Evolutionary conservation across 1,140 invertebrate species (phyloP).

Genomic region (Anastrepha ludens): DNA sequence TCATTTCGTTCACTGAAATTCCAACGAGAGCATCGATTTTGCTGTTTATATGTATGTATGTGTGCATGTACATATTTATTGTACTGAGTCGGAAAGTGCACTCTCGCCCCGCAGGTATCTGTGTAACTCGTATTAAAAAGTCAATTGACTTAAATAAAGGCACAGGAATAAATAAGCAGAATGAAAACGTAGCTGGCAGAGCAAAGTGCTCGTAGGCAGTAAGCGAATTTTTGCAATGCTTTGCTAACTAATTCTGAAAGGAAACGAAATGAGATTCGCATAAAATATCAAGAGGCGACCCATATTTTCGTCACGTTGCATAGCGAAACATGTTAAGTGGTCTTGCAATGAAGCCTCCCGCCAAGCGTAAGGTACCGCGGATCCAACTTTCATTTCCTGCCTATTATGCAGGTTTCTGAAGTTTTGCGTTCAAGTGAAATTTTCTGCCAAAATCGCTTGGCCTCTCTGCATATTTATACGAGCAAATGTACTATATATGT

Average conservation of each 20-base stretch:
- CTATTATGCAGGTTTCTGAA: not conserved
- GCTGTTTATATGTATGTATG: not conserved
- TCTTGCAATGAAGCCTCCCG: not conserved
- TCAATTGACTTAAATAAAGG: not conserved
- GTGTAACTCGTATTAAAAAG: not conserved
- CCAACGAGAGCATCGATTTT: not conserved
- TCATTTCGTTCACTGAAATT: not conserved
- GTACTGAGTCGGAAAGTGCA: not conserved
- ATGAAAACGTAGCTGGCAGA: not conserved
- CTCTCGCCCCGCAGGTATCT: not conserved
- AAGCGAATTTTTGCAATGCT: not conserved
- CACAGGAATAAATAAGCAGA: not conserved
- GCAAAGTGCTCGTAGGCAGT: not conserved
- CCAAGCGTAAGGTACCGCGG: too few species aligned
- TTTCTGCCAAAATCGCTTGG: not conserved
- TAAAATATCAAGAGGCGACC: conserved; percentile 21
- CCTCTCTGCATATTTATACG: not conserved
- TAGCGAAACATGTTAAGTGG: conserved; percentile 24
- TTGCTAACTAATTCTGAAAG: conserved; percentile 15
- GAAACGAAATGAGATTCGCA: conserved; percentile 25
- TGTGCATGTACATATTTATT: not conserved
- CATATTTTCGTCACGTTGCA: conserved; percentile 32
- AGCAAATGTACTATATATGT: not conserved
- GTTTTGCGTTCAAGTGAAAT: not conserved
- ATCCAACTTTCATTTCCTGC: not conserved